These are phyloP conservation scores for Scaptomyza flava DNA, from an alignment of 2,888 invertebrate species.

Conservation along the genomic window DNA sequence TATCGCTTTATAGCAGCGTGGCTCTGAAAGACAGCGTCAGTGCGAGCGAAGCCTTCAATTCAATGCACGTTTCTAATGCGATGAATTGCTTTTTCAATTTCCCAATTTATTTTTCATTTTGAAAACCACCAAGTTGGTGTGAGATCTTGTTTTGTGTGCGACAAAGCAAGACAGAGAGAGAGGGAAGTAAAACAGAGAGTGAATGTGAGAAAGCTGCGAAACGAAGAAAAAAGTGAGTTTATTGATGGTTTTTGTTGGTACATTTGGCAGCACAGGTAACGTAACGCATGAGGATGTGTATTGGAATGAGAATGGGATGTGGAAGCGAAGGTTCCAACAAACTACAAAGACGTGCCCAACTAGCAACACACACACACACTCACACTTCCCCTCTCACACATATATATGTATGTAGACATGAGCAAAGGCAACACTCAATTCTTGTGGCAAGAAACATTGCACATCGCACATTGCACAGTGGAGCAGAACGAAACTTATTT, in stretches of 20 bases:
- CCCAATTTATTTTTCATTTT: conserved; percentile 77
- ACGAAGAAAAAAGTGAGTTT: conserved; percentile 38
- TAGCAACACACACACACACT: conserved; percentile 7
- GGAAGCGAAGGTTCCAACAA: not conserved
- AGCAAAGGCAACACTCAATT: conserved; percentile 8
- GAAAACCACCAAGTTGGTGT: conserved; percentile 16
- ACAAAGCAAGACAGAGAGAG: not conserved
- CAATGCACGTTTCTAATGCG: conserved; percentile 73
- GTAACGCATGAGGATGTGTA: conserved; percentile 18
- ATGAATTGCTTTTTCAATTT: conserved; percentile 79
- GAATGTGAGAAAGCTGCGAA: conserved; percentile 7
- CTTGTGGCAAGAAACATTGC: conserved; percentile 8
- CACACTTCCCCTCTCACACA: not conserved
- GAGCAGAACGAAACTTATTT: not conserved
- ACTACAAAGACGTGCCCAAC: conserved; percentile 18
- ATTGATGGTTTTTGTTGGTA: conserved; percentile 59
- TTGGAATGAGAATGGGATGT: conserved; percentile 2
- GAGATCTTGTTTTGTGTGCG: conserved; percentile 10
- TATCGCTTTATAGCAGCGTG: conserved; percentile 26
- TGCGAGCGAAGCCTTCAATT: conserved; percentile 41
- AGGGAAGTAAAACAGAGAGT: not conserved
- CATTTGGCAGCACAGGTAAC: conserved; percentile 35
- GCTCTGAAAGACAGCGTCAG: conserved; percentile 35
- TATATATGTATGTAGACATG: conserved; percentile 1
- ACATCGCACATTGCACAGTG: conserved; percentile 24